These are phyloP conservation scores for Betta splendens DNA, from an alignment of 2,797 vertebrate genomes.

Conservation along the genomic window DNA sequence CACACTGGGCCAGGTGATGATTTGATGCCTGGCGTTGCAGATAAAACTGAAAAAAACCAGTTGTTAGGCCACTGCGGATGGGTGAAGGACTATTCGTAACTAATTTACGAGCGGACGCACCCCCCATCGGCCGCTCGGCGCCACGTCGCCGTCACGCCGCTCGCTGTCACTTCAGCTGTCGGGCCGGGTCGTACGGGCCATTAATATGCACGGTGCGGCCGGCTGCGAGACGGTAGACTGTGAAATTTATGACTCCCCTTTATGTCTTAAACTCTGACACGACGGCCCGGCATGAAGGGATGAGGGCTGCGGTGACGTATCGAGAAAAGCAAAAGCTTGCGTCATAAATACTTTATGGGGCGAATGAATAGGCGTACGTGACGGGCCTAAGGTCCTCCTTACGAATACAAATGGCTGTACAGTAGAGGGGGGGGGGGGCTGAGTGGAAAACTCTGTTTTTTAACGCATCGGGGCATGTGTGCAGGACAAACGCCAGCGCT, in stretches of 20 bases:
- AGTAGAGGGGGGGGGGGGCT: slow-evolving; percentile 52
- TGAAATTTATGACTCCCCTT: slow-evolving; percentile 51
- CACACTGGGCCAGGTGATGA: slow-evolving; percentile 63
- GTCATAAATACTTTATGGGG: slow-evolving; percentile 74
- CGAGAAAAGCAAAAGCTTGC: slow-evolving; percentile 65
- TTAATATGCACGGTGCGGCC: slow-evolving; percentile 52
- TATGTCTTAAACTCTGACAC: slow-evolving; percentile 51
- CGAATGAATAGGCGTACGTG: slow-evolving; percentile 66
- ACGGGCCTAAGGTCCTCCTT: slow-evolving; percentile 51
- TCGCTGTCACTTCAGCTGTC: slow-evolving; percentile 26
- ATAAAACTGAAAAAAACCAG: slow-evolving; percentile 52
- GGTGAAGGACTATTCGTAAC: slow-evolving; percentile 45
- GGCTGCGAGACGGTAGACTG: slow-evolving; percentile 17
- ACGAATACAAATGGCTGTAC: slow-evolving; percentile 72
- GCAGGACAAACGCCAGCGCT: slow-evolving; percentile 68
- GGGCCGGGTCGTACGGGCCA: slow-evolving; percentile 2
- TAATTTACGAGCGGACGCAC: slow-evolving; percentile 26
- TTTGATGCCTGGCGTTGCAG: slow-evolving; percentile 40
- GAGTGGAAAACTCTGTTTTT: slow-evolving; percentile 73
- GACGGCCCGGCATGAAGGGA: slow-evolving; percentile 34
- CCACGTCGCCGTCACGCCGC: slow-evolving; percentile 31
- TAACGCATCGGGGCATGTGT: slow-evolving; percentile 67
- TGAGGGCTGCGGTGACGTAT: slow-evolving; percentile 54
- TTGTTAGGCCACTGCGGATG: slow-evolving; percentile 26
- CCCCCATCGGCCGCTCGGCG: slow-evolving; percentile 29